Percentiles rank a stretch among this genome's conserved stretches.
Evolutionary conservation across 2,888 invertebrate species (phyloP).

Genomic region (Caprella mutica): DNA sequence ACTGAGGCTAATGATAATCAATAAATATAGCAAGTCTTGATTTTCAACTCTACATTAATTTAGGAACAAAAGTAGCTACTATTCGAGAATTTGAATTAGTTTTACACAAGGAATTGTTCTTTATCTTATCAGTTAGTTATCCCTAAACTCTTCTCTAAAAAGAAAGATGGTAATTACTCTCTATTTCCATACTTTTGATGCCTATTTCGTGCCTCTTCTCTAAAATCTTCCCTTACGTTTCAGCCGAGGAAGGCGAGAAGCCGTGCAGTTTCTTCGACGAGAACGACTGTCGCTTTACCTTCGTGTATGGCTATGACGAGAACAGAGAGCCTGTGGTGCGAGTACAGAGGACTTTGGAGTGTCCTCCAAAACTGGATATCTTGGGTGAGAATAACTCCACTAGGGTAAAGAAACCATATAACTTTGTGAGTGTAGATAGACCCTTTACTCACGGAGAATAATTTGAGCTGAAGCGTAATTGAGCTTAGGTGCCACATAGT

Average conservation of each 20-base stretch:
- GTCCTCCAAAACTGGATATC: slow-evolving; percentile 59
- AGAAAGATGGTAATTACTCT: too few relatives aligned
- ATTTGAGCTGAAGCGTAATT: too few relatives aligned
- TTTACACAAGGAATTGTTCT: not conserved
- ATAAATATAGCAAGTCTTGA: too few relatives aligned
- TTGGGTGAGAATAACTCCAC: slow-evolving; percentile 40
- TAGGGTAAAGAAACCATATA: too few relatives aligned
- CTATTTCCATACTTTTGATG: too few relatives aligned
- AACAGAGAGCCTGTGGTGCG: slow-evolving; percentile 56
- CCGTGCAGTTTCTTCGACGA: slow-evolving; percentile 74
- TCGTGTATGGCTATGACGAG: slow-evolving; percentile 64
- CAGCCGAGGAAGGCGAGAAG: slow-evolving; percentile 52
- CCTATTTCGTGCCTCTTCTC: not conserved
- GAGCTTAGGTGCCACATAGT: too few relatives aligned
- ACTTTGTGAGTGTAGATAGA: too few relatives aligned
- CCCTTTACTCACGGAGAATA: too few relatives aligned
- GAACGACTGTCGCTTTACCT: slow-evolving; percentile 79
- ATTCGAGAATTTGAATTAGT: not conserved
- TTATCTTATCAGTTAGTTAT: not conserved
- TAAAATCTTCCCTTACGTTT: not conserved
- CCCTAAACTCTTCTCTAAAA: too few relatives aligned
- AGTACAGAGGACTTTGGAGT: slow-evolving; percentile 71
- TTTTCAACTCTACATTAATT: too few relatives aligned
- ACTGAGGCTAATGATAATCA: too few relatives aligned
- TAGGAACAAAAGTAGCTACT: too few relatives aligned